phyloP scores from a whole-genome alignment of 2,888 invertebrate genomes.

The Watsonalla binaria region DNA sequence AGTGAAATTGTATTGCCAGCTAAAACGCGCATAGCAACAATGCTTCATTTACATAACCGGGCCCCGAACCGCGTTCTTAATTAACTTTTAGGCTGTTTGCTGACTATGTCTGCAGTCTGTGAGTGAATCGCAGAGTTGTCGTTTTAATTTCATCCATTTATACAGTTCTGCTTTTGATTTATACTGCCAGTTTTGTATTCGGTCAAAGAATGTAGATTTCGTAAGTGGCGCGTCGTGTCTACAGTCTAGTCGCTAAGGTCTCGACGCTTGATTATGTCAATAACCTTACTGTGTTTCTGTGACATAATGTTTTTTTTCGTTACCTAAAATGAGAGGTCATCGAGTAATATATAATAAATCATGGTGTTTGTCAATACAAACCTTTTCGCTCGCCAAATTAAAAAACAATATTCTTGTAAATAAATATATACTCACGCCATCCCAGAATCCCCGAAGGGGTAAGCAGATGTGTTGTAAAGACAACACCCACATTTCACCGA shows the following conservation, averaged over 20 bases:
- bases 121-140: conserved; percentile 14
- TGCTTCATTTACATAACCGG: conserved; percentile 57
- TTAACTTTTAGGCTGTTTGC: conserved; percentile 48
- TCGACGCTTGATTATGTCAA: background rate
- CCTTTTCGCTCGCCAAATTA: too few species aligned
- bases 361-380: too few species aligned
- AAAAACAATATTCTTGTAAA: too few species aligned
- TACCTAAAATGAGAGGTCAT: background rate
- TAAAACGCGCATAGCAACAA: conserved; percentile 57
- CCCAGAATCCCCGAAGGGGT: too few species aligned
- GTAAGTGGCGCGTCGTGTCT: background rate
- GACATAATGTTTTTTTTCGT: background rate
- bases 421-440: too few species aligned
- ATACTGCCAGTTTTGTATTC: background rate
- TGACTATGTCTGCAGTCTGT: conserved; percentile 20
- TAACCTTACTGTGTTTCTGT: conserved; percentile 1
- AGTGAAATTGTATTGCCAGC: conserved; percentile 40
- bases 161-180: background rate
- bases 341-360: background rate
- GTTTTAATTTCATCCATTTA: background rate
- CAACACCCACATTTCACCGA: too few species aligned
- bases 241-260: background rate
- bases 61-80: conserved; percentile 44
- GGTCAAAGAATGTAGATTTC: background rate
- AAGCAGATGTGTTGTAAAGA: too few species aligned